These are phyloP conservation scores for Anguilla megastoma DNA, from an alignment of 2,797 vertebrate species.

Conservation along the genomic window DNA sequence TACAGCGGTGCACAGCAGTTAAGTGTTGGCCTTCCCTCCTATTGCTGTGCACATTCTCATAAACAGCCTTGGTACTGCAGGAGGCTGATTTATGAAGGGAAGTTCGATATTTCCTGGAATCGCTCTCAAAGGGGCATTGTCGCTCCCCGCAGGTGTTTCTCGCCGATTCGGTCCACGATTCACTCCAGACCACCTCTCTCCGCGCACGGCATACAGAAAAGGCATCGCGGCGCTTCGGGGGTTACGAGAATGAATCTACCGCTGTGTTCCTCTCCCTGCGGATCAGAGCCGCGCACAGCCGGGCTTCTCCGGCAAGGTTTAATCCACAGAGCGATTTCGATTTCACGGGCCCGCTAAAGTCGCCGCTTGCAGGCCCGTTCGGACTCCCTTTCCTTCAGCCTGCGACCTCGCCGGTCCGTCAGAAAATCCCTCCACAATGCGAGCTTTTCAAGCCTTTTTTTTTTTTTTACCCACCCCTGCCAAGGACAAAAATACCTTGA, in stretches of 20 bases:
- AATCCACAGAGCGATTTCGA: slow-evolving; percentile 5
- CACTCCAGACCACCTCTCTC: background rate
- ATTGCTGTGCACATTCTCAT: background rate
- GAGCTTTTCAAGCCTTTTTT: background rate
- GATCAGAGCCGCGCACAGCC: background rate
- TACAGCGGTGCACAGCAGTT: background rate
- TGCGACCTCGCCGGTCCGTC: background rate
- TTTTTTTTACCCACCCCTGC: background rate
- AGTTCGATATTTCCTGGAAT: slow-evolving; percentile 21
- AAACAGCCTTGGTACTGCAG: background rate
- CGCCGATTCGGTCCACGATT: background rate
- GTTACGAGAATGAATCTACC: background rate
- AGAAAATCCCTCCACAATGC: background rate
- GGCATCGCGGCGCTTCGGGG: background rate
- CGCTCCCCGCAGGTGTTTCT: background rate
- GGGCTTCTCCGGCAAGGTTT: background rate
- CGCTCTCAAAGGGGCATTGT: slow-evolving; percentile 2
- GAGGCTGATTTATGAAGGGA: slow-evolving; percentile 18
- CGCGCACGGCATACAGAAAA: background rate
- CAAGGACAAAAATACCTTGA: background rate
- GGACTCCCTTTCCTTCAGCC: background rate
- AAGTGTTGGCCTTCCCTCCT: background rate
- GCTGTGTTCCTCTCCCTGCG: background rate
- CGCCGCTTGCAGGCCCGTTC: background rate
- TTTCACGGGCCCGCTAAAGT: background rate